Base-by-base conservation (phyloP, 2,113 vertebrate genomes). In the Parus major region DNA sequence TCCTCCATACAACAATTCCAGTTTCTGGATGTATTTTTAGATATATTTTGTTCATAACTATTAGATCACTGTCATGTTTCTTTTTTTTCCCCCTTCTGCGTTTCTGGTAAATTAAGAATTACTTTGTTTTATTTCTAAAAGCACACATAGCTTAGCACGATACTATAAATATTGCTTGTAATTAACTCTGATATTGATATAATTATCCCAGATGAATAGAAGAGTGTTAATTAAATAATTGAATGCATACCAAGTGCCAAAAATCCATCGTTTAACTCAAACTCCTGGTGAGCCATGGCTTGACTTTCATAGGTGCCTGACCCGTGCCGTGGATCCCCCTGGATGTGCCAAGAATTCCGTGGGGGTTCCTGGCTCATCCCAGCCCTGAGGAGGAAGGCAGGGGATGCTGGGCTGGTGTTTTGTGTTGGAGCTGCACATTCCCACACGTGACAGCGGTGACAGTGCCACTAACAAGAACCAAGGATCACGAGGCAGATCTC, bases 401-500 rank as follows among this genome's bases (percentile, higher is more conserved):
- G 7, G 70, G 65, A 42, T 24, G 72, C 55, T 16, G 27, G 14
- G 1, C 10, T 1, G 8, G 24, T 9, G 39, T 5, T 72, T 25
- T 8, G 50, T 29, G 15, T 4, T 3, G 33, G 65, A 76, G 63
- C 70, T 27, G 24, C 79, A 7, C 70, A 1, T 91, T 79, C 92
- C 95, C 92, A 61, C 90, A 23, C 4, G 10, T 44, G 82, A 27
- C 50, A 9, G 5, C n/a, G 14, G 81, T 16, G 59, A 49, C 87
- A 70, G 82, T 15, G 56, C 79, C 24, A 2, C 85, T 88, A 41
- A 93, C 0, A 4, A 94, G 85, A 66, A 11, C 71, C 87, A 36
- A 80, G 6, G 7, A 77, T 97, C 94, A 96, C n/a, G 71, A 92
- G 94, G 90, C 85, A 90, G 55, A 91, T 55, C 88, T 88, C 95